phyloP scores from a whole-genome alignment of 2,797 vertebrate genomes.

The Gouania willdenowi region DNA sequence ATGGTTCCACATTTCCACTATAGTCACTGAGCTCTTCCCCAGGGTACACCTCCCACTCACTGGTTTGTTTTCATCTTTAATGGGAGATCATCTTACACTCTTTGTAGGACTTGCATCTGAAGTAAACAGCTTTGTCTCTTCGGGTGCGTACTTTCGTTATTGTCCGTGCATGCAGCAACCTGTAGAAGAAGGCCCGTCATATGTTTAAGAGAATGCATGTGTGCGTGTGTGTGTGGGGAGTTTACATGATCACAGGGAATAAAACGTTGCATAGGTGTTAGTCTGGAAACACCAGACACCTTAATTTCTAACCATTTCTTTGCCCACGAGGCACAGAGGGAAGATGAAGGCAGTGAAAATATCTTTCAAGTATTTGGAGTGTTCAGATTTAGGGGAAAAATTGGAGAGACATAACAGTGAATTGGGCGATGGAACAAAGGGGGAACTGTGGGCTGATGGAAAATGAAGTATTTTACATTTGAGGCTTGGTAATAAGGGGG shows the following conservation, averaged over 20 bases:
- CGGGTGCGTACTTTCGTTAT: too few species aligned
- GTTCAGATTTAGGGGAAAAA: constrained; percentile 70
- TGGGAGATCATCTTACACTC: constrained; percentile 68
- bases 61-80: constrained; percentile 75
- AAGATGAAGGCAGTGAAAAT: constrained; percentile 50
- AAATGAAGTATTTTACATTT: constrained; percentile 63
- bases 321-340: constrained; percentile 53
- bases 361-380: constrained; percentile 49
- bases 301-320: constrained; percentile 44
- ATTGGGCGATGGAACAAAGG: constrained; percentile 72
- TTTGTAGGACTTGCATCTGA: constrained; percentile 46
- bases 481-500: constrained; percentile 70
- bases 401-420: constrained; percentile 67
- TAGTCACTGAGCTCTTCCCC: constrained; percentile 50
- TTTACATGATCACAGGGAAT: background rate
- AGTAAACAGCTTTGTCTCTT: constrained; percentile 46
- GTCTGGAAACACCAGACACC: constrained; percentile 56
- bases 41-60: constrained; percentile 65
- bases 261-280: background rate
- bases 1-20: constrained; percentile 64
- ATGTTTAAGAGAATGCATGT: too few species aligned
- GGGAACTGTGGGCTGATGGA: constrained; percentile 57
- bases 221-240: too few species aligned
- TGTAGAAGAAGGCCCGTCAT: too few species aligned
- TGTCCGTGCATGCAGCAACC: too few species aligned